Evolutionary conservation across 2,888 invertebrate genomes (phyloP), one percentile per base, ranked within the genome.

Genomic region (Lepidocyrtoides sp.): DNA sequence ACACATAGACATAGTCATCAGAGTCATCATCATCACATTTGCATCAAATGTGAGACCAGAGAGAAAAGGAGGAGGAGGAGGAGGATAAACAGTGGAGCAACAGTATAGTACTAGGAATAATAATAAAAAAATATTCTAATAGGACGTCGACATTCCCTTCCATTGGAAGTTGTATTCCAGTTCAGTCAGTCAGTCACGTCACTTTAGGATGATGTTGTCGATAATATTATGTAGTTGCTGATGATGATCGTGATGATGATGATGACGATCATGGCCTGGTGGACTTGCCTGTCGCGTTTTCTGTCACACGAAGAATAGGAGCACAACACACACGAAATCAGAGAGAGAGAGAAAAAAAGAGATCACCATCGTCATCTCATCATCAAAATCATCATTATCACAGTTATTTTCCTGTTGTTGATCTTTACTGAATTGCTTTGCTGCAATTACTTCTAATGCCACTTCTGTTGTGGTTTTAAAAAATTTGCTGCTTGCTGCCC

Each of bases 261-360:
- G 26, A 44, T 8, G 7, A 44, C 41, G 66, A 83, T 83, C 54
- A 72, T 85, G 84, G 72, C 72, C 72, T 72, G 72, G 63, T 81
- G 60, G 82, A 60, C 36, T 60, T 51, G 84, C 66, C 60, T 83
- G 84, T 85, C 84, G 69, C 29, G 84, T 51, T 77, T 77, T 72
- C 72, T 85, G 84, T 85, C 84, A 85, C 63, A 85, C 54, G 54
- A 72, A 54, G 51, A 85, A 72, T 83, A 83, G 51, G 63, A 83
- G 48, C 63, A 66, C 77, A 32, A 36, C 69, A 69, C 69, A 69
- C 17, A 66, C 12, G 29, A 32, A 29, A 8, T 32, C n/a, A n/a
- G 14, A 32, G n/a, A 72, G 17, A 72, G 17, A 75, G 72, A 4
- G 23, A 69, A 72, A 44, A 69, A 69, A 72, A 41, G 17, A 72